Percentiles rank a stretch among this genome's conserved stretches.
Conservation (phyloP, 1,140 invertebrate genomes). For the Drosophila ambigua region DNA sequence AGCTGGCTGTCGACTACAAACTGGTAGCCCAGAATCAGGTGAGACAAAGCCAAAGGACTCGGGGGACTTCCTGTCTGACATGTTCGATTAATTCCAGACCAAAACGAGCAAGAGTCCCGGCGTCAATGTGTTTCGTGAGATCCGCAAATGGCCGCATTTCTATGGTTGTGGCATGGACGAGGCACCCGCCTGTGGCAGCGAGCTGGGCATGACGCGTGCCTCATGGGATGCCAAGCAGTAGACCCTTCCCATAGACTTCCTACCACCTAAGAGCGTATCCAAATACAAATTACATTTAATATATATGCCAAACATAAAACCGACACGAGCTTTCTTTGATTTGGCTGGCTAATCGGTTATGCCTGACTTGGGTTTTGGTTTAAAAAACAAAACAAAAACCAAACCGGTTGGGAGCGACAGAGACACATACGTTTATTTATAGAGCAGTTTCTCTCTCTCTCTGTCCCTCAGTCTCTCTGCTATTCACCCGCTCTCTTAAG, state of each 20-base stretch:
- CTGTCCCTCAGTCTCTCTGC: neutral
- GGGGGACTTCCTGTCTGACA: neutral
- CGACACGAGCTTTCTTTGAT: conserved; percentile 31
- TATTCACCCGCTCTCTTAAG: conserved; percentile 17
- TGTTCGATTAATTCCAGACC: conserved; percentile 51
- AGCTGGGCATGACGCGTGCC: conserved; percentile 64
- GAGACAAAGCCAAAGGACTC: neutral
- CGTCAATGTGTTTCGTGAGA: conserved; percentile 83
- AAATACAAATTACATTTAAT: conserved; percentile 44
- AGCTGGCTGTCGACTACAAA: conserved; percentile 79
- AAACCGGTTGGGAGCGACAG: conserved; percentile 60
- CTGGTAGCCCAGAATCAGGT: conserved; percentile 84
- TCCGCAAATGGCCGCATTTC: conserved; percentile 83
- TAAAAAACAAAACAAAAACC: conserved; percentile 2
- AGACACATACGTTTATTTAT: conserved; percentile 34
- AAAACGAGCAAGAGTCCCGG: conserved; percentile 85
- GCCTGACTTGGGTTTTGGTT: conserved; percentile 18
- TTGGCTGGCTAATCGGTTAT: conserved; percentile 33
- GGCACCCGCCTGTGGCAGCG: conserved; percentile 59
- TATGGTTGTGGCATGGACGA: conserved; percentile 57
- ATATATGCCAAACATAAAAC: conserved; percentile 15
- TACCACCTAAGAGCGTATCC: conserved; percentile 34
- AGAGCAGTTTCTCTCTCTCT: conserved; percentile 14
- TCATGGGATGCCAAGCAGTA: conserved; percentile 61
- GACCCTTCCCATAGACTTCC: conserved; percentile 10